These are phyloP conservation scores for Monomorium pharaonis DNA, from an alignment of 1,140 invertebrate species.

Conservation along the genomic window DNA sequence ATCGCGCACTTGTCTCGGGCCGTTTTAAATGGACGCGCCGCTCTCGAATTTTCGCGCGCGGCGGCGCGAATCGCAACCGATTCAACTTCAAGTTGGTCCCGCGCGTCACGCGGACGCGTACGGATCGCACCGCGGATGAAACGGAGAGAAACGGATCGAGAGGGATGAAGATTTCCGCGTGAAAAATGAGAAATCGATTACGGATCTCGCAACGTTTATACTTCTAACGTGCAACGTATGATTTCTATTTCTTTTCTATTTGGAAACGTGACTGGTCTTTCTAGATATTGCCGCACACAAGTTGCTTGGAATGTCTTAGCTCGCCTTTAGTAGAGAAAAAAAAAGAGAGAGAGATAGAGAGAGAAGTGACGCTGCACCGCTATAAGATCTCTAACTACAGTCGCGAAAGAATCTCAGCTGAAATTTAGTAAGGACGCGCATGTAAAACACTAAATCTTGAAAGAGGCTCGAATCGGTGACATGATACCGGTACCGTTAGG, in stretches of 20 bases:
- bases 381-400: neutral
- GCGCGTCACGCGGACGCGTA: too few species aligned
- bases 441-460: slow-evolving; percentile 13
- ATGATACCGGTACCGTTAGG: slow-evolving; percentile 81
- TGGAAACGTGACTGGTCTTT: slow-evolving; percentile 1
- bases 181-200: neutral
- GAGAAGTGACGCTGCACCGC: neutral
- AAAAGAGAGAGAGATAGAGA: too few species aligned
- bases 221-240: neutral
- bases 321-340: neutral
- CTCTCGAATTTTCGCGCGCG: neutral
- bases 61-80: neutral
- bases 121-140: too few species aligned
- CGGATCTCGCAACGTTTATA: neutral
- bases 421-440: neutral
- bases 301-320: neutral
- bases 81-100: neutral
- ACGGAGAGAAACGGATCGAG: neutral
- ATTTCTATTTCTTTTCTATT: neutral
- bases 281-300: neutral
- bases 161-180: neutral
- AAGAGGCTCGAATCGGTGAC: slow-evolving; percentile 57
- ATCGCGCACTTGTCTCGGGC: neutral
- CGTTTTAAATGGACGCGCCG: slow-evolving; percentile 17
- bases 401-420: neutral